Evolutionary conservation across 2,797 vertebrate genomes (phyloP), one percentile per base, ranked within the genome.

Genomic region (Coracias cyanogaster): DNA sequence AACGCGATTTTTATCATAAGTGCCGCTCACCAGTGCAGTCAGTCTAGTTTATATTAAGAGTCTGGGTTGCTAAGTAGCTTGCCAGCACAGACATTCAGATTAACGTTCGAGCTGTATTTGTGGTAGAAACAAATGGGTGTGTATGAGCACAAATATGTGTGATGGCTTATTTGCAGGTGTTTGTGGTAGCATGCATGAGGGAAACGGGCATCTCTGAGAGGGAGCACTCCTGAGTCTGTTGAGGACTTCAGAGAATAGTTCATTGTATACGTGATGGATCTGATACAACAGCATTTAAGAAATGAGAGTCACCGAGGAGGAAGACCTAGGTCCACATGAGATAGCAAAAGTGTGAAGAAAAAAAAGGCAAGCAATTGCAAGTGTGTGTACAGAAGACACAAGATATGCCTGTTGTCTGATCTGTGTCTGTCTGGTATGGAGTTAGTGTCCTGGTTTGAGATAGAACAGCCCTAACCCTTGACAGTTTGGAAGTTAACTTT

Each of bases 21-120:
- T 70, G 83, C 72, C 87, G 88, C 91, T 97, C 95, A 96, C 88
- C 51, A 21, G 77, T 74, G 86, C 85, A 96, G 96, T 91, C 88
- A 39, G 57, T 72, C 93, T 78, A 57, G 92, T 97, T 97, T 83
- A 58, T 60, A 41, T 71, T 87, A 92, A 77, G 88, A 91, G 71
- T 89, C 96, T 79, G 9, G 20, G 87, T 93, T 81, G 64, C 77
- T 94, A 93, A 89, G 85, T 92, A 85, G 82, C 86, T 95, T 84
- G 93, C 80, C 67, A 91, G 93, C 10, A 25, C 51, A 89, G 77
- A 94, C 45, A 92, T 93, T 96, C 94, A 60, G 35, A 48, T 48
- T 94, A n/a, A 15, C 88, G 49, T 77, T 55, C 0, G 3, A 70
- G 45, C 74, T 89, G 77, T 93, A 15, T 84, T 93, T 95, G 83